Evolutionary conservation across 1,140 invertebrate species (phyloP).

Genomic region (Zaprionus tsacasi): DNA sequence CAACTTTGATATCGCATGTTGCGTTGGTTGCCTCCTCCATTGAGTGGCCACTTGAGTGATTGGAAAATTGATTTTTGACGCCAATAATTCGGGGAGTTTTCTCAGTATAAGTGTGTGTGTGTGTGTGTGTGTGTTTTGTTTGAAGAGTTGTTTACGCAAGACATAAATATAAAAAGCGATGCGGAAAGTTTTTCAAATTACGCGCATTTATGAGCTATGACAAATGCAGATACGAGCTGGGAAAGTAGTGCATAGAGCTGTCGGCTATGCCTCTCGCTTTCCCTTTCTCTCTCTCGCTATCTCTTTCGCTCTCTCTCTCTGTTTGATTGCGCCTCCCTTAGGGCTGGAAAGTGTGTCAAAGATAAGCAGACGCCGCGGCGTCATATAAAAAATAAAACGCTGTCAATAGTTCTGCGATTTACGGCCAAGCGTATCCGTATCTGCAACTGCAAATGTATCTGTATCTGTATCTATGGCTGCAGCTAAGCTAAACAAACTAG

Average conservation of each 20-base stretch:
- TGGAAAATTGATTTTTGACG: constrained; percentile 48
- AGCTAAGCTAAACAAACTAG: constrained; percentile 58
- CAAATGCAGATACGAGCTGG: neutral
- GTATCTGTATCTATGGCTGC: constrained; percentile 47
- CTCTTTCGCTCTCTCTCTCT: neutral
- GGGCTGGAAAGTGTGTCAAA: constrained; percentile 41
- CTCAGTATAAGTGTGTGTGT: neutral
- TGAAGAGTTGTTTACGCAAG: constrained; percentile 35
- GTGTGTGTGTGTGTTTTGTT: constrained; percentile 12
- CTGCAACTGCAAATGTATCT: constrained; percentile 40
- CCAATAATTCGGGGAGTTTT: constrained; percentile 24
- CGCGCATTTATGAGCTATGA: constrained; percentile 8
- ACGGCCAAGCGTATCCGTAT: constrained; percentile 47
- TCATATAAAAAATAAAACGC: constrained; percentile 18
- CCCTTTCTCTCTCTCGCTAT: neutral
- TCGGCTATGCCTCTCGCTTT: neutral
- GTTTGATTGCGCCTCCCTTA: neutral
- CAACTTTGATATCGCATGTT: constrained; percentile 10
- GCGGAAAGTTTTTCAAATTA: constrained; percentile 20
- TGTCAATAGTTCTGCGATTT: constrained; percentile 58
- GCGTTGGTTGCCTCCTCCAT: constrained; percentile 18
- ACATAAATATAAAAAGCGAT: constrained; percentile 16
- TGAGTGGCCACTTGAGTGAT: constrained; percentile 69
- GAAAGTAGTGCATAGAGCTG: constrained; percentile 20
- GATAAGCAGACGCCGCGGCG: constrained; percentile 41